Percentiles rank a stretch among this genome's conserved stretches.
These are phyloP conservation scores for Drosophila quadrilineata DNA, from an alignment of 1,140 invertebrate genomes.

Conservation along the genomic window DNA sequence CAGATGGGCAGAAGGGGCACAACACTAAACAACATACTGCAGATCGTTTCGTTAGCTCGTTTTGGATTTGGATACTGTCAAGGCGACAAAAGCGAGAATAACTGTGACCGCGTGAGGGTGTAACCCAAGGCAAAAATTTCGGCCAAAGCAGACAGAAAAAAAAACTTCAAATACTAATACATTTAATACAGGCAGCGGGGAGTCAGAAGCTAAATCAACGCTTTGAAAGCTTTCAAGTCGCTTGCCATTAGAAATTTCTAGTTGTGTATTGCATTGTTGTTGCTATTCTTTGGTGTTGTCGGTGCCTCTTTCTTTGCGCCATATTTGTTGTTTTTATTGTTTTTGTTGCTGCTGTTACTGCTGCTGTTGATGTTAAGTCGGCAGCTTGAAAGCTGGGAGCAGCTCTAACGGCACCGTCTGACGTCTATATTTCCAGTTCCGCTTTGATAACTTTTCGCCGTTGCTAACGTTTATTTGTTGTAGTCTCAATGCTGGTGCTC, in stretches of 20 bases:
- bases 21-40: slow-evolving; percentile 1
- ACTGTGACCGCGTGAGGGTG: slow-evolving; percentile 20
- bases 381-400: slow-evolving; percentile 54
- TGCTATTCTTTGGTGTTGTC: slow-evolving; percentile 18
- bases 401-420: slow-evolving; percentile 62
- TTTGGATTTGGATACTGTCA: slow-evolving; percentile 27
- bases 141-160: slow-evolving; percentile 27
- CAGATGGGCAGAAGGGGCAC: background rate
- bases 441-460: slow-evolving; percentile 67
- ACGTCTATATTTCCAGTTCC: slow-evolving; percentile 65
- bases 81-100: slow-evolving; percentile 30
- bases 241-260: slow-evolving; percentile 19
- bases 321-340: slow-evolving; percentile 31
- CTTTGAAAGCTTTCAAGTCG: slow-evolving; percentile 34
- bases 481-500: slow-evolving; percentile 17
- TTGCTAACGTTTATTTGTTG: slow-evolving; percentile 34
- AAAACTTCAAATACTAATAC: slow-evolving; percentile 8
- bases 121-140: slow-evolving; percentile 26
- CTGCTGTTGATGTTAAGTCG: slow-evolving; percentile 30
- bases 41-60: slow-evolving; percentile 29
- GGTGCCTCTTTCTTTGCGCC: slow-evolving; percentile 29
- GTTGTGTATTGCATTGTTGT: background rate
- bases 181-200: background rate
- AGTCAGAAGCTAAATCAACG: background rate
- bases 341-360: no score